Conservation (phyloP, 2,888 invertebrate genomes). For the Biston betularia region DNA sequence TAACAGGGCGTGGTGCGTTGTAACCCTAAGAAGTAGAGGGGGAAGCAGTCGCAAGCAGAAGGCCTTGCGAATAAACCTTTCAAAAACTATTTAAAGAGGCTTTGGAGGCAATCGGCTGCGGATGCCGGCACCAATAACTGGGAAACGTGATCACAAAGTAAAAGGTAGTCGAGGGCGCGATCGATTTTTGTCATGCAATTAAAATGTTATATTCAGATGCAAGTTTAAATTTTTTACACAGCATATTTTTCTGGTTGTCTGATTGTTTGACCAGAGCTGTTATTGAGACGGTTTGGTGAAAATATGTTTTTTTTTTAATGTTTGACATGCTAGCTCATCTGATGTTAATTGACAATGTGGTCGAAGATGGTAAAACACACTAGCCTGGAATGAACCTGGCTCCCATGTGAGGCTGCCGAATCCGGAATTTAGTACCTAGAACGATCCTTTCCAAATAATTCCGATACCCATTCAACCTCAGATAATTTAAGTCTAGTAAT, state of each 20-base stretch:
- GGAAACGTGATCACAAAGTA: conserved; percentile 37
- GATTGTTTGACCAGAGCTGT: no score
- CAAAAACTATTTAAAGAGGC: conserved; percentile 80
- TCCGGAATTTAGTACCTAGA: not conserved
- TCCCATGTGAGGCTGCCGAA: no score
- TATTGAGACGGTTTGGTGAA: no score
- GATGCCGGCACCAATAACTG: conserved; percentile 50
- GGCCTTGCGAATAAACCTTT: conserved; percentile 66
- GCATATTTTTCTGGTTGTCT: no score
- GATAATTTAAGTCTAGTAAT: conserved; percentile 50
- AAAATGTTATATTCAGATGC: not conserved
- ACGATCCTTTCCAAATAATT: conserved; percentile 11
- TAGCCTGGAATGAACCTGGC: no score
- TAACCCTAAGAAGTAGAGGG: conserved; percentile 16
- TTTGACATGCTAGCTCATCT: no score
- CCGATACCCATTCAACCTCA: conserved; percentile 18
- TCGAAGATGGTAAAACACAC: no score
- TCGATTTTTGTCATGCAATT: conserved; percentile 31
- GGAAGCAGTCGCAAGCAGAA: conserved; percentile 62
- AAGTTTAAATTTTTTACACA: no score
- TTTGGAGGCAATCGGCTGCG: conserved; percentile 67
- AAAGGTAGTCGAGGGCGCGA: conserved; percentile 24
- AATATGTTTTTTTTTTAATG: no score
- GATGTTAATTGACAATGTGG: no score
- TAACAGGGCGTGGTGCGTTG: not conserved